These are phyloP conservation scores for Poecilia latipinna DNA, from an alignment of 2,113 vertebrate species.

Conservation along the genomic window DNA sequence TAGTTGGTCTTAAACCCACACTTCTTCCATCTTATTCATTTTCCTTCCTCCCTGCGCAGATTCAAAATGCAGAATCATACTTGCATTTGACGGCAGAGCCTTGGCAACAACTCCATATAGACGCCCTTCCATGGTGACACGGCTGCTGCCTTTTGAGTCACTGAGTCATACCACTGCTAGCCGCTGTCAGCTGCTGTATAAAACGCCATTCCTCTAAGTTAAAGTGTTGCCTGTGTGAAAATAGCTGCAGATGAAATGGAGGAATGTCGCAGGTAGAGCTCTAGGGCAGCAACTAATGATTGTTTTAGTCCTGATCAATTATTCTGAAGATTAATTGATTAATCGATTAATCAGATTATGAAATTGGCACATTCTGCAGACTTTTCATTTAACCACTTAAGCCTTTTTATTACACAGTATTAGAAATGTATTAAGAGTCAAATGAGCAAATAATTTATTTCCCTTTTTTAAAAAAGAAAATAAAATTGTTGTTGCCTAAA, in stretches of 20 bases:
- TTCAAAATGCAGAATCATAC: constrained; percentile 27
- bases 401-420: too few relatives aligned
- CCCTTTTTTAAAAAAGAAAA: too few relatives aligned
- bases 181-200: constrained; percentile 52
- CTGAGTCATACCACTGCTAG: constrained; percentile 74
- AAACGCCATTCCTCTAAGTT: constrained; percentile 63
- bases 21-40: neutral
- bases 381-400: too few relatives aligned
- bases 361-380: too few relatives aligned
- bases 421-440: too few relatives aligned
- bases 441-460: too few relatives aligned
- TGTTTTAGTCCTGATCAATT: too few relatives aligned
- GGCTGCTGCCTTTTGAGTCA: constrained; percentile 60
- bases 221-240: constrained; percentile 49
- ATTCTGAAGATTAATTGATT: too few relatives aligned
- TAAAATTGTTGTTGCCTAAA: too few relatives aligned
- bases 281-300: neutral
- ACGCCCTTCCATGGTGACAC: constrained; percentile 59
- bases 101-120: constrained; percentile 62
- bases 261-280: constrained; percentile 23
- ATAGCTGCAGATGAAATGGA: constrained; percentile 44
- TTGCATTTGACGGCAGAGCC: constrained; percentile 51
- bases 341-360: too few relatives aligned
- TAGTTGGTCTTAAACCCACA: neutral
- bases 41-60: constrained; percentile 3